Evolutionary conservation across 2,113 vertebrate species (phyloP).

Genomic region (Forbesichthys papilliferus): DNA sequence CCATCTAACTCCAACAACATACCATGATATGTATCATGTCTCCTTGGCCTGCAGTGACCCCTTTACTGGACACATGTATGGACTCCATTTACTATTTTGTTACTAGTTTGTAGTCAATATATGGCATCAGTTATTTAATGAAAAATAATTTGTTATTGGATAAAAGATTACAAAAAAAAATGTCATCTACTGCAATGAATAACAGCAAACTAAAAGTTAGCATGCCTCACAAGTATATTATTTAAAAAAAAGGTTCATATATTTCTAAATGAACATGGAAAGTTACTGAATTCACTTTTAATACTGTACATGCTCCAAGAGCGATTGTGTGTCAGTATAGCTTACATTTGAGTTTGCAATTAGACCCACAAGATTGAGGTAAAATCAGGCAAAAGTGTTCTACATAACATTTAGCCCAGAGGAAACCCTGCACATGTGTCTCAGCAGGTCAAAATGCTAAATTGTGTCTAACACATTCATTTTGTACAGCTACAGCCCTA

Average conservation of each 20-base stretch:
- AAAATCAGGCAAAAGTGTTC: background rate
- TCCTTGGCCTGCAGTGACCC: background rate
- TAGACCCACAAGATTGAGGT: background rate
- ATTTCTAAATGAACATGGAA: no score
- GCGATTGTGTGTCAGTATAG: background rate
- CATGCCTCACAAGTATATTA: no score
- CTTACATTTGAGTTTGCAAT: background rate
- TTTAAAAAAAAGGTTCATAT: no score
- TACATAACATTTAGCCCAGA: constrained; percentile 13
- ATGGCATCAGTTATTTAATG: background rate
- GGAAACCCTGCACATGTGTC: constrained; percentile 24
- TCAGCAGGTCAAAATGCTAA: constrained; percentile 11
- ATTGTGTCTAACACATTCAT: constrained; percentile 16
- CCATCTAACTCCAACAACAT: constrained; percentile 21
- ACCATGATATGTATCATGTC: constrained; percentile 1
- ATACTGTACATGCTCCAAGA: background rate
- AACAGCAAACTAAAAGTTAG: no score
- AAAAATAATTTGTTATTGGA: no score
- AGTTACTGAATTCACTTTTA: background rate
- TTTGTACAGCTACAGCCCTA: constrained; percentile 30
- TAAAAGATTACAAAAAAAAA: no score
- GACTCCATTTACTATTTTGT: background rate
- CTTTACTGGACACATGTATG: background rate
- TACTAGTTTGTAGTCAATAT: background rate
- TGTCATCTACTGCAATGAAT: no score